Conservation (phyloP, 2,113 vertebrate species). For the Phylloscopus trochiloides region DNA sequence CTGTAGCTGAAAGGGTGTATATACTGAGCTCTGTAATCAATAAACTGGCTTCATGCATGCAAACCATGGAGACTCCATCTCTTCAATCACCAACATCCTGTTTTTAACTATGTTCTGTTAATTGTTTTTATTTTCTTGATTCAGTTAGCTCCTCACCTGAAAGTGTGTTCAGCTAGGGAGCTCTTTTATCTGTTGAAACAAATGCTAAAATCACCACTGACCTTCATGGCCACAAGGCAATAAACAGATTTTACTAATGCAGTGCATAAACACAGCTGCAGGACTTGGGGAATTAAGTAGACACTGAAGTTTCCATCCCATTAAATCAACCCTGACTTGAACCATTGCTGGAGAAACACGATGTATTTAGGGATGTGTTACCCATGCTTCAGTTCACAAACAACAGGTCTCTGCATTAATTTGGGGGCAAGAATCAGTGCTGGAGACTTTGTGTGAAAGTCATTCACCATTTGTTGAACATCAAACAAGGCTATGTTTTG, state of each 20-base stretch:
- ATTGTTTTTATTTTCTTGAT: not conserved
- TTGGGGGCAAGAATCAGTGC: not conserved
- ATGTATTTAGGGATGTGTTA: not conserved
- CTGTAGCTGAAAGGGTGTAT: not conserved
- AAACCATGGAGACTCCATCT: not conserved
- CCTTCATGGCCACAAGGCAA: not conserved
- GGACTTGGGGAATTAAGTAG: not conserved
- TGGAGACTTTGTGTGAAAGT: not conserved
- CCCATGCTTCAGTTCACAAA: not conserved
- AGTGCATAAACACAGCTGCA: not conserved
- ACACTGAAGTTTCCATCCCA: not conserved
- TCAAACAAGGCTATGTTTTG: not conserved
- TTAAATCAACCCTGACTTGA: not conserved
- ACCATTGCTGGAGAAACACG: not conserved
- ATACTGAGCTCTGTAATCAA: not conserved
- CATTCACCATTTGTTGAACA: not conserved
- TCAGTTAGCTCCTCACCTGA: not conserved
- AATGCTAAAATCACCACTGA: not conserved
- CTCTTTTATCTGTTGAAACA: not conserved
- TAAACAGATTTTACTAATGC: not conserved
- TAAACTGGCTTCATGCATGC: not conserved
- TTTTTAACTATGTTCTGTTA: not conserved
- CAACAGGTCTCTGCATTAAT: not conserved
- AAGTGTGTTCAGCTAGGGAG: not conserved
- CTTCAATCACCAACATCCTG: not conserved